A percentile compares a stretch with the other conserved stretches of the same genome.
Evolutionary conservation across 2,888 invertebrate genomes (phyloP).

Genomic region (Odontocolon sp.): DNA sequence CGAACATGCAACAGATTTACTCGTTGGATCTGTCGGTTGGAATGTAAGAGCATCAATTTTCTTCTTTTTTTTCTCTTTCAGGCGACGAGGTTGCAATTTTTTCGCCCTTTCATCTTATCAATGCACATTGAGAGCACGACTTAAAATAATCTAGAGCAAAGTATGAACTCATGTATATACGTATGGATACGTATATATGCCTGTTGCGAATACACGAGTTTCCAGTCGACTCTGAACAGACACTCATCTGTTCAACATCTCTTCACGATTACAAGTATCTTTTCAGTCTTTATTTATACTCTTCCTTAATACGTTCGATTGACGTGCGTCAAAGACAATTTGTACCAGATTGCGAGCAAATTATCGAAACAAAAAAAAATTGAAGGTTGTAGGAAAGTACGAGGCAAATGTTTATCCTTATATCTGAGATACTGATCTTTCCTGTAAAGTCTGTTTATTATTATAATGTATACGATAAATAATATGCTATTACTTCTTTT

Average conservation of each 20-base stretch:
- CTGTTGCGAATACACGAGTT: not conserved
- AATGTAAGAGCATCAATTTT: slow-evolving; percentile 85
- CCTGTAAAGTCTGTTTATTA: too few relatives aligned
- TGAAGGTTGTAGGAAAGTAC: not conserved
- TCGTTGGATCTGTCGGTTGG: slow-evolving; percentile 86
- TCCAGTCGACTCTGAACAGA: slow-evolving; percentile 22
- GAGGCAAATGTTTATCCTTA: too few relatives aligned
- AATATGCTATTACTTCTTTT: too few relatives aligned
- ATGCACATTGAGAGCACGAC: not conserved
- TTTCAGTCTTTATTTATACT: slow-evolving; percentile 23
- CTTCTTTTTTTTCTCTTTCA: slow-evolving; percentile 8
- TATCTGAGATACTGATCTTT: too few relatives aligned
- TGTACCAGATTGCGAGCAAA: slow-evolving; percentile 1
- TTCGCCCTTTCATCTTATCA: too few relatives aligned
- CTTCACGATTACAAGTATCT: slow-evolving; percentile 32
- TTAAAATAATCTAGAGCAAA: slow-evolving; percentile 15
- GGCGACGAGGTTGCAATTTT: slow-evolving; percentile 10
- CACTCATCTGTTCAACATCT: slow-evolving; percentile 52
- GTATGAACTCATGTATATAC: not conserved
- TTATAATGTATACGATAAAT: too few relatives aligned
- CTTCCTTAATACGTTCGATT: not conserved
- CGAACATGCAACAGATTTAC: slow-evolving; percentile 84
- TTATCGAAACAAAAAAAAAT: not conserved
- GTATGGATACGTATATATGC: not conserved
- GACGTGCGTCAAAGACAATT: slow-evolving; percentile 12